Percentiles rank a stretch among this genome's conserved stretches.
phyloP scores from a whole-genome alignment of 2,888 invertebrate genomes.

The Rhyacophila evoluta region DNA sequence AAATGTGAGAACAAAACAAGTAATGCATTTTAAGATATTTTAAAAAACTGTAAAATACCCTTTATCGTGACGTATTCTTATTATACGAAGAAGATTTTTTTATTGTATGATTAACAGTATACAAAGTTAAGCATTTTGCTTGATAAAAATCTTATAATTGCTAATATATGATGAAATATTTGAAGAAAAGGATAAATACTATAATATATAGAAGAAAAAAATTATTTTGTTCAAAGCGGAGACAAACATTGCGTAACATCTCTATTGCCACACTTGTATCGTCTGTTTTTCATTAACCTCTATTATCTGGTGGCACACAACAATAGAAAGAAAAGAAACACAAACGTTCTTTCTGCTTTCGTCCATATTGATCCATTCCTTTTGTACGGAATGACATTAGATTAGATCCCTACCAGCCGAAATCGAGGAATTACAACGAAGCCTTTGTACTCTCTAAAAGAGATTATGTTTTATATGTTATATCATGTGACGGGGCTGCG shows the following conservation, averaged over 20 bases:
- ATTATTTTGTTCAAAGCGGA: too few relatives aligned
- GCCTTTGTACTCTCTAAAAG: background rate
- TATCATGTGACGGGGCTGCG: background rate
- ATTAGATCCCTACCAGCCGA: background rate
- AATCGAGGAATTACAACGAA: background rate
- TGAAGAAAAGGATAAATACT: too few relatives aligned
- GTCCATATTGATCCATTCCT: slow-evolving; percentile 14
- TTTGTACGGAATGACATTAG: slow-evolving; percentile 19
- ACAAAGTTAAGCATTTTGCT: too few relatives aligned
- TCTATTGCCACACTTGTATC: slow-evolving; percentile 5
- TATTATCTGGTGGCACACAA: slow-evolving; percentile 28
- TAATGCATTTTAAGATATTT: too few relatives aligned
- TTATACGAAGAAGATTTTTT: too few relatives aligned
- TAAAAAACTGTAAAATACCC: too few relatives aligned
- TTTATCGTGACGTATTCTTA: too few relatives aligned
- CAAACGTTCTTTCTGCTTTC: slow-evolving; percentile 5
- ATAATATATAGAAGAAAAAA: too few relatives aligned
- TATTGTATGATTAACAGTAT: too few relatives aligned
- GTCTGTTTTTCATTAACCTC: slow-evolving; percentile 42
- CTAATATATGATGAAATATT: too few relatives aligned
- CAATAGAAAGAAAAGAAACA: slow-evolving; percentile 10
- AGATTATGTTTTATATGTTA: slow-evolving; percentile 9
- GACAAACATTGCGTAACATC: background rate
- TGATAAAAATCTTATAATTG: too few relatives aligned
- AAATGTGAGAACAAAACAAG: too few relatives aligned